These are phyloP conservation scores for Tethea ocularis DNA, from an alignment of 2,888 invertebrate species.

Conservation along the genomic window DNA sequence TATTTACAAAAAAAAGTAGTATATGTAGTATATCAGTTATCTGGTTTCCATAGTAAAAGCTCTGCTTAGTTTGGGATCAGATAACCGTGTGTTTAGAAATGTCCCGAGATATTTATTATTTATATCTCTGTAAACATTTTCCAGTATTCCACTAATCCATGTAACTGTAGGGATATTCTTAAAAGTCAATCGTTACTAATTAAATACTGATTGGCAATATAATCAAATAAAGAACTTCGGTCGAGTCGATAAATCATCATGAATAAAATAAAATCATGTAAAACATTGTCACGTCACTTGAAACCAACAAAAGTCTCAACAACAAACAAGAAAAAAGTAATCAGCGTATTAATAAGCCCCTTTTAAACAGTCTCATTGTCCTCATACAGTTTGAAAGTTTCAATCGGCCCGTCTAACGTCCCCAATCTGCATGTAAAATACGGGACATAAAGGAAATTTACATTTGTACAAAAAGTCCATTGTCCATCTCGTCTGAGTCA, in stretches of 20 bases:
- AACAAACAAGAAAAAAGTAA: slow-evolving; percentile 37
- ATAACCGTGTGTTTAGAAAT: too few relatives aligned
- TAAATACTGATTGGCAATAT: background rate
- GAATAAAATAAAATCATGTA: slow-evolving; percentile 11
- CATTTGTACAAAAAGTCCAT: slow-evolving; percentile 72
- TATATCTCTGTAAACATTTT: too few relatives aligned
- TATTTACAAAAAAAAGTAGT: too few relatives aligned
- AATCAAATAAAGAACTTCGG: background rate
- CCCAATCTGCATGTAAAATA: slow-evolving; percentile 76
- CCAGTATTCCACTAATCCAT: too few relatives aligned
- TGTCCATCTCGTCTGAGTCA: slow-evolving; percentile 63
- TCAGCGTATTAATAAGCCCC: slow-evolving; percentile 36
- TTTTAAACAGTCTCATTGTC: slow-evolving; percentile 22
- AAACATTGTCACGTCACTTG: slow-evolving; percentile 15
- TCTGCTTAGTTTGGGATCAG: too few relatives aligned
- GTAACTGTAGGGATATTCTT: too few relatives aligned
- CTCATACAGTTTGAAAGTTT: slow-evolving; percentile 54
- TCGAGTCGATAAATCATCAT: background rate
- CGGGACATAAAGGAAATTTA: slow-evolving; percentile 70
- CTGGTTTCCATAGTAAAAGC: too few relatives aligned
- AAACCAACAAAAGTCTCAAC: slow-evolving; percentile 13
- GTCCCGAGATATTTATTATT: too few relatives aligned
- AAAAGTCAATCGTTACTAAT: too few relatives aligned
- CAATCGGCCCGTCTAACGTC: slow-evolving; percentile 54
- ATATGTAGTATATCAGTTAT: too few relatives aligned